Conservation (phyloP, 2,113 vertebrate genomes). For the Terrapene triunguis region DNA sequence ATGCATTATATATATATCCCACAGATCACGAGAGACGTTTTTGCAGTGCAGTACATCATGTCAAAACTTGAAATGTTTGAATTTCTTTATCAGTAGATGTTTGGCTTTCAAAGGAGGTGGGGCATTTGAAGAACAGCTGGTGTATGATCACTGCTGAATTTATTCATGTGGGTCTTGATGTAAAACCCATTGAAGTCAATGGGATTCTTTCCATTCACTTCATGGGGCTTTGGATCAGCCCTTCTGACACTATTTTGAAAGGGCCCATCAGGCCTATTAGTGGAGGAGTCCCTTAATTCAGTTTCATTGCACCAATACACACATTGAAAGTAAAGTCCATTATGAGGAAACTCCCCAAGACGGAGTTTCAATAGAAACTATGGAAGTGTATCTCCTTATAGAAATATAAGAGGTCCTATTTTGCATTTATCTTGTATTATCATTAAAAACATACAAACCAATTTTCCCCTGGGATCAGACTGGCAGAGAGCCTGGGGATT, state of each 20-base stretch:
- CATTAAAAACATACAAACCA: not conserved
- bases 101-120: not conserved
- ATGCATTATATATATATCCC: too few species aligned
- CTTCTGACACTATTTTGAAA: not conserved
- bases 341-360: not conserved
- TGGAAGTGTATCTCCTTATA: conserved; percentile 11
- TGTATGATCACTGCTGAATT: not conserved
- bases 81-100: not conserved
- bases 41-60: fast-evolving
- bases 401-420: not conserved
- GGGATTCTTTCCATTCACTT: not conserved
- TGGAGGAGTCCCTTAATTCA: not conserved
- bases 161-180: not conserved
- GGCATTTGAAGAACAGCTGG: not conserved
- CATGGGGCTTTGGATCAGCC: not conserved
- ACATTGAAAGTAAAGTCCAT: not conserved
- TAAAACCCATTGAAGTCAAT: not conserved
- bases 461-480: too few species aligned
- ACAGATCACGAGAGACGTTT: not conserved
- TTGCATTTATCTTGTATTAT: not conserved
- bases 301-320: not conserved
- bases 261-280: not conserved
- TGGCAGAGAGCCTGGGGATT: too few species aligned
- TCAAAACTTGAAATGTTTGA: not conserved
- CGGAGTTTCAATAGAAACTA: not conserved